Conservation (phyloP, 2,797 vertebrate genomes). For the Mastacembelus armatus region DNA sequence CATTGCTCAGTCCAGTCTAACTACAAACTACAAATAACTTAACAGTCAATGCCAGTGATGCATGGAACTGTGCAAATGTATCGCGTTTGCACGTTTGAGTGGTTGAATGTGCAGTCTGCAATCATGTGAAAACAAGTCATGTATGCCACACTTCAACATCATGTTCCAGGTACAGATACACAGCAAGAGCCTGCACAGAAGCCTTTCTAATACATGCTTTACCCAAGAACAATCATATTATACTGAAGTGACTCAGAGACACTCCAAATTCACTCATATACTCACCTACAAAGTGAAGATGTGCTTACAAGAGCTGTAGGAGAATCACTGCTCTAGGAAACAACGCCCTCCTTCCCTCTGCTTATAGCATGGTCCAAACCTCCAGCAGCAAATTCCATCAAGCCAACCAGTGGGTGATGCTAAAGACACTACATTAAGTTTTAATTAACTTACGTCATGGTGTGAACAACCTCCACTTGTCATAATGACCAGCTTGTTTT, state of each 20-base stretch:
- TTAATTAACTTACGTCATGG: neutral
- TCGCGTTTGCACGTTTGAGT: neutral
- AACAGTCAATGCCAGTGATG: neutral
- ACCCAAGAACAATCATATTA: neutral
- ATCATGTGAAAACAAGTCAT: neutral
- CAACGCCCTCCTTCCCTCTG: neutral
- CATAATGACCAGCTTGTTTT: neutral
- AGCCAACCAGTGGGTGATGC: neutral
- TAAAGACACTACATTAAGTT: neutral
- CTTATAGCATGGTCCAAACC: neutral
- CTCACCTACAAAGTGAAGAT: neutral
- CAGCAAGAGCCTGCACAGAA: neutral
- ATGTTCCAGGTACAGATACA: neutral
- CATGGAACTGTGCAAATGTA: neutral
- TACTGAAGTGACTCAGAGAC: neutral
- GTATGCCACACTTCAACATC: neutral
- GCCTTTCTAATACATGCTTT: neutral
- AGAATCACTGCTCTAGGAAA: neutral
- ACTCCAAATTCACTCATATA: neutral
- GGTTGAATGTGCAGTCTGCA: neutral
- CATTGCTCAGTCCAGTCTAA: slow-evolving; percentile 1
- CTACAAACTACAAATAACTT: neutral
- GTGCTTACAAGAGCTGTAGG: neutral
- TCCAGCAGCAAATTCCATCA: no score
- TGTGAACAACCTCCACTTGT: neutral